Base-by-base conservation (phyloP, 2,113 vertebrate species). In the Dasypus novemcinctus region DNA sequence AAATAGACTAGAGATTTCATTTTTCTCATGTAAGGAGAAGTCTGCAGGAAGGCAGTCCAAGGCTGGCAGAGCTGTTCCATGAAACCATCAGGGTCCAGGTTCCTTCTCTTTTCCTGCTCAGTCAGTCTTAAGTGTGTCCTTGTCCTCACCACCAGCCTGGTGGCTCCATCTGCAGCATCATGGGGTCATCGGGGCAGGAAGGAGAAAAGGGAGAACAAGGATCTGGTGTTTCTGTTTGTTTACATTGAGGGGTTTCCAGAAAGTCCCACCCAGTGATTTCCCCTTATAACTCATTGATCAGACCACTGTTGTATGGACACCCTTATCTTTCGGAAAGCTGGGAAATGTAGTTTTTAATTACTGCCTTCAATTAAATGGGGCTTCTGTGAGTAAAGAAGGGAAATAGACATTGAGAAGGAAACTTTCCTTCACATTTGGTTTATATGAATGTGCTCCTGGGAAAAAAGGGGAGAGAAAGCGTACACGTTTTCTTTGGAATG, bases 381-480 rank as follows among this genome's bases (percentile, higher is more conserved):
- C 36, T 17, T 54, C 63, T 57, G 20, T 17, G 41, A 9, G 78
- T 23, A 43, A 31, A 76, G 36, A 33, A 54, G n/a, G 46, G 74
- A 23, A 43, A 5, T 31, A 11, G 31, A n/a, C 21, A 1, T 1
- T 59, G 63, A 27, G n/a, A 52, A 23, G 31, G 25, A 12, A 61
- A 17, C 68, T 18, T 52, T 63, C 52, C 63, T 21, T 59, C 52
- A 21, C 3, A 10, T 23, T 43, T 14, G 7, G 7, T 43, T 38
- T 52, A 20, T 23, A 5, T 21, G 79, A 68, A 14, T 59, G 3
- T 68, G 87, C 66, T 33, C 31, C 74, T 43, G 38, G 18, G 36
- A 64, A 23, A 23, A 2, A 43, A 5, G 13, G 1, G 27, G 17
- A 3, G 13, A 46, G 31, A 23, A 1, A 12, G 5, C 1, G 1